Percentiles rank a stretch among this genome's conserved stretches.
phyloP scores from a whole-genome alignment of 2,888 invertebrate genomes.

The Ophioninae sp. region DNA sequence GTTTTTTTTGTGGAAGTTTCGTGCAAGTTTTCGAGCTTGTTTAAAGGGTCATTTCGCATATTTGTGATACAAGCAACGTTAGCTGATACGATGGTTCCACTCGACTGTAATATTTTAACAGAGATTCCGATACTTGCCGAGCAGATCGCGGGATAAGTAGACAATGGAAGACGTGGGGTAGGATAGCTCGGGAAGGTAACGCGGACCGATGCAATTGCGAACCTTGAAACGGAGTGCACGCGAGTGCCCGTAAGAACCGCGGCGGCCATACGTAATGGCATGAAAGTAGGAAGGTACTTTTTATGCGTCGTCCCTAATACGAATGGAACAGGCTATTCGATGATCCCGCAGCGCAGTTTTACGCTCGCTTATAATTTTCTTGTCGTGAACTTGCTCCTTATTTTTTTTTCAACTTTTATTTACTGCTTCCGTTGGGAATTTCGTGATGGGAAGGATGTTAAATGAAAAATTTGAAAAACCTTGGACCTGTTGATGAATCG shows the following conservation, averaged over 20 bases:
- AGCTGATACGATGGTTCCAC: too few relatives aligned
- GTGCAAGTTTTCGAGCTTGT: too few relatives aligned
- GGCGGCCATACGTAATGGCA: neutral
- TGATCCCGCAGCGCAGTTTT: neutral
- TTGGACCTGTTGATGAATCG: neutral
- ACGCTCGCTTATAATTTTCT: neutral
- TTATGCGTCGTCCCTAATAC: neutral
- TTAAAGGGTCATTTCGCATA: too few relatives aligned
- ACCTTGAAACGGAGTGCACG: neutral
- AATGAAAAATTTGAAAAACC: neutral
- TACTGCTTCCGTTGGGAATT: neutral
- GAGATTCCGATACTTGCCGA: neutral
- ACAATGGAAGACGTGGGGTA: neutral
- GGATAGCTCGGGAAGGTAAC: neutral
- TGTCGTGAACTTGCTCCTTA: neutral
- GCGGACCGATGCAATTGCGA: neutral
- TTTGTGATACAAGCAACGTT: too few relatives aligned
- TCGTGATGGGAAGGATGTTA: neutral
- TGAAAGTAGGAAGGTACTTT: neutral
- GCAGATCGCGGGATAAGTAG: neutral
- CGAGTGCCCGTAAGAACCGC: neutral
- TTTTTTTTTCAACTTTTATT: neutral
- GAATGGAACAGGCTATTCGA: neutral
- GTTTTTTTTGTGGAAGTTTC: too few relatives aligned
- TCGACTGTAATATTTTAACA: too few relatives aligned